Percentiles rank a stretch among this genome's conserved stretches.
Evolutionary conservation across 2,113 vertebrate species (phyloP).

Genomic region (Hyperopisus bebe): DNA sequence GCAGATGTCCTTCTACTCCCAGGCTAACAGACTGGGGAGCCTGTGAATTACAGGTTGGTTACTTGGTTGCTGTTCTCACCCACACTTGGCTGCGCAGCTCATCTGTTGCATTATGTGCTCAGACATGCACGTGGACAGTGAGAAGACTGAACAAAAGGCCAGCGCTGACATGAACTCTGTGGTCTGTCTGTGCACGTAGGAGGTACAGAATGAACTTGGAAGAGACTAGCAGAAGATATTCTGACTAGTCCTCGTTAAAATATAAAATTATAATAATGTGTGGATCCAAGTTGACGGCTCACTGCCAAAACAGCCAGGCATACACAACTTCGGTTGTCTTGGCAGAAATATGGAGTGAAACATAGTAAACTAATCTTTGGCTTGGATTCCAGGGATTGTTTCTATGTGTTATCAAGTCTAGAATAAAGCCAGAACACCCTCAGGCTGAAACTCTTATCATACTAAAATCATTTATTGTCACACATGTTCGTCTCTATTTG

Average conservation of each 20-base stretch:
- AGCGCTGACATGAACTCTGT: neutral
- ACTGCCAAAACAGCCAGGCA: neutral
- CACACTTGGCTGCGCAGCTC: neutral
- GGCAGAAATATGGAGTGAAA: neutral
- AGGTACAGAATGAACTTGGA: neutral
- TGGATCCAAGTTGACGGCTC: neutral
- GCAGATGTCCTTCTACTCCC: neutral
- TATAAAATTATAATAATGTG: neutral
- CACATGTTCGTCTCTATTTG: neutral
- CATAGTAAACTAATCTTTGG: neutral
- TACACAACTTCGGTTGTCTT: neutral
- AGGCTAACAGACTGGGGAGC: neutral
- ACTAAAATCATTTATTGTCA: neutral
- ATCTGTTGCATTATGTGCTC: conserved; percentile 1
- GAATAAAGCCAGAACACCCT: neutral
- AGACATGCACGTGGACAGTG: neutral
- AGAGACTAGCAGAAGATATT: conserved; percentile 1
- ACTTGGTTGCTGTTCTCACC: neutral
- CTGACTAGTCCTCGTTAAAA: neutral
- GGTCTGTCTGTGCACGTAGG: neutral
- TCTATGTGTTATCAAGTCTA: neutral
- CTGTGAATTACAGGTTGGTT: neutral
- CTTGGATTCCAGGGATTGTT: neutral
- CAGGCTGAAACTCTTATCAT: neutral
- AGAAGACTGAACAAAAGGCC: neutral